Evolutionary conservation across 2,888 invertebrate genomes (phyloP).

Genomic region (Eulithis testata): DNA sequence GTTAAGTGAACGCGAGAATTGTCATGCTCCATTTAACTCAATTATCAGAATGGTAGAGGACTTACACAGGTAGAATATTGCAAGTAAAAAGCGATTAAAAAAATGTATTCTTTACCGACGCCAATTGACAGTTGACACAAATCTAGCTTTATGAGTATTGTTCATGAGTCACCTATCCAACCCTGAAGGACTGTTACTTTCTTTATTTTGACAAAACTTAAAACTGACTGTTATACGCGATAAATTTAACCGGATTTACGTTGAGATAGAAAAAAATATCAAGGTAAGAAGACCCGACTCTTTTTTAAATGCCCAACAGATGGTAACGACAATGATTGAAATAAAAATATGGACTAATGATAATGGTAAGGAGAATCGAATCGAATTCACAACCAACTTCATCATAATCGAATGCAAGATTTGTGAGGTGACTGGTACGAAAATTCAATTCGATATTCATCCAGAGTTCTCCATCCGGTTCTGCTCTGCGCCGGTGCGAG

Average conservation of each 20-base stretch:
- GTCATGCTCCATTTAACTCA: conserved; percentile 74
- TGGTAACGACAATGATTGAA: too few relatives aligned
- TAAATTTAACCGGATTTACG: too few relatives aligned
- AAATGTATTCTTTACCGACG: too few relatives aligned
- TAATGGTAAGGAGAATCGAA: conserved; percentile 15
- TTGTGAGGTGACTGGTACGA: conserved; percentile 28
- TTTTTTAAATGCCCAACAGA: too few relatives aligned
- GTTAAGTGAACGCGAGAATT: conserved; percentile 79
- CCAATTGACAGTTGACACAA: too few relatives aligned
- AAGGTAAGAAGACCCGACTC: too few relatives aligned
- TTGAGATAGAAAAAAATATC: too few relatives aligned
- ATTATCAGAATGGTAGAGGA: conserved; percentile 71
- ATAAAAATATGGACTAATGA: not conserved
- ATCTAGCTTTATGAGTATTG: too few relatives aligned
- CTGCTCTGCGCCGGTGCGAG: conserved; percentile 58
- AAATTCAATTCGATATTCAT: conserved; percentile 32
- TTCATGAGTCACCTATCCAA: too few relatives aligned
- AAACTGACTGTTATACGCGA: too few relatives aligned
- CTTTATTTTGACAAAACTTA: too few relatives aligned
- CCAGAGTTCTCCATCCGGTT: conserved; percentile 43
- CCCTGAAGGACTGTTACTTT: too few relatives aligned
- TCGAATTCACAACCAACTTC: conserved; percentile 18
- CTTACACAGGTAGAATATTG: conserved; percentile 44
- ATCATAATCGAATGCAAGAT: conserved; percentile 17
- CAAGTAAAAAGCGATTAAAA: conserved; percentile 18